Evolutionary conservation across 37 sponge, comb jelly and placozoan species (phyloP).

Genomic region (Tethya wilhelma): DNA sequence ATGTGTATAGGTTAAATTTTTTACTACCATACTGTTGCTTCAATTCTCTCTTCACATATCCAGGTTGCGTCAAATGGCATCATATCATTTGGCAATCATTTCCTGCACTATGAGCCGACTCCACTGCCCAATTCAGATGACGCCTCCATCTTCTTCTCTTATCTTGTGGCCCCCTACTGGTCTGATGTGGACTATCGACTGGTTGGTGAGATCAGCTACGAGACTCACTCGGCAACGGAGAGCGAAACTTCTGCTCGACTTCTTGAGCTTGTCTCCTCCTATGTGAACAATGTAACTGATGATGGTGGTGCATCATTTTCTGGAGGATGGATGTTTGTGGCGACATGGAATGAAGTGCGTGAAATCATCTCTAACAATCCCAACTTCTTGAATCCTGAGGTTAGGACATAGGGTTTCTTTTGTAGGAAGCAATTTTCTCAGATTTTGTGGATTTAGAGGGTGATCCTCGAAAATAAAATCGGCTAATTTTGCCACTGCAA

Average conservation of each 20-base stretch:
- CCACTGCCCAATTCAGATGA: background rate
- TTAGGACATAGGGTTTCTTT: no score
- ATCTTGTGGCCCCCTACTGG: conserved; percentile 1
- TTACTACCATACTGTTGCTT: background rate
- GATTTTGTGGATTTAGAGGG: no score
- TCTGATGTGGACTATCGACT: background rate
- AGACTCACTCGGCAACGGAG: background rate
- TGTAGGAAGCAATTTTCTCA: background rate
- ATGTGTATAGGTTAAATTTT: no score
- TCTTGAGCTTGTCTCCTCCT: background rate
- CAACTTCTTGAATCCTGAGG: no score
- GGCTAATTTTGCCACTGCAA: no score
- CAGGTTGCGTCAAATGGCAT: background rate
- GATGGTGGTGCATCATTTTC: background rate
- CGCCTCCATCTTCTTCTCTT: background rate
- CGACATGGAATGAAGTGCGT: background rate
- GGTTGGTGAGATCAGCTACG: background rate
- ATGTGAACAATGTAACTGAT: background rate
- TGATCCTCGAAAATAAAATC: no score
- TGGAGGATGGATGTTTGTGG: background rate
- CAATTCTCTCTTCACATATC: background rate
- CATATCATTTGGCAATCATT: background rate
- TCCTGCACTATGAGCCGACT: background rate
- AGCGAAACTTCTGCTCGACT: background rate
- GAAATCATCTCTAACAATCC: no score